Percentiles rank a stretch among this genome's conserved stretches.
phyloP scores from a whole-genome alignment of 2,113 vertebrate species.

The Anoplopoma fimbria region DNA sequence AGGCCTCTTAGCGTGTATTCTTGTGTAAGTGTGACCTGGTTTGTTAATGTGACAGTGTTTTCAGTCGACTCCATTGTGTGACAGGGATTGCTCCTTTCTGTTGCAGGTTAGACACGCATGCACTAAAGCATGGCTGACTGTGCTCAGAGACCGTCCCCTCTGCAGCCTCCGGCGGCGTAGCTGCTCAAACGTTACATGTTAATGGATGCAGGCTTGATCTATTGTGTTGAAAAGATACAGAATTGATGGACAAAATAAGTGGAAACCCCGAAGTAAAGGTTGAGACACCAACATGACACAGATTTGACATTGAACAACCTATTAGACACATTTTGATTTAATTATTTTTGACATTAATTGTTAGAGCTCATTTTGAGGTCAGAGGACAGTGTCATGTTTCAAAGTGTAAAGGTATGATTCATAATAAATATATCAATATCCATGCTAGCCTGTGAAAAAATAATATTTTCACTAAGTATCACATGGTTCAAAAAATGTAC shows the following conservation, averaged over 20 bases:
- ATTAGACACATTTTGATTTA: background rate
- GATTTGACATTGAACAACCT: background rate
- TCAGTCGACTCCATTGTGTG: background rate
- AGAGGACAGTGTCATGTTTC: too few species aligned
- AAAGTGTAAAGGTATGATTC: background rate
- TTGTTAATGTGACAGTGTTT: background rate
- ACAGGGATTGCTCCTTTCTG: background rate
- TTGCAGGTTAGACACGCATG: constrained; percentile 9
- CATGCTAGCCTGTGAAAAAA: background rate
- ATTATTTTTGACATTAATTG: background rate
- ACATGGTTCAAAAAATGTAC: background rate
- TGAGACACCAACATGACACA: background rate
- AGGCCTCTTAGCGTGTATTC: background rate
- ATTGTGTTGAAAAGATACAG: constrained; percentile 1
- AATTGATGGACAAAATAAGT: background rate
- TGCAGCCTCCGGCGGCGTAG: constrained; percentile 10
- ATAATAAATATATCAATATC: background rate
- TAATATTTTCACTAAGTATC: background rate
- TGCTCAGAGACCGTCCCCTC: background rate
- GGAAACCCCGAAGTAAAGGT: too few species aligned
- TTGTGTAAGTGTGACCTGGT: constrained; percentile 60
- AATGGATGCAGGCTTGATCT: background rate
- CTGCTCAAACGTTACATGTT: constrained; percentile 35
- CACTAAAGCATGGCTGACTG: constrained; percentile 16
- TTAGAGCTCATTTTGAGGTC: too few species aligned